Evolutionary conservation across 2,113 vertebrate genomes (phyloP).

Genomic region (Micronycteris hirsuta): DNA sequence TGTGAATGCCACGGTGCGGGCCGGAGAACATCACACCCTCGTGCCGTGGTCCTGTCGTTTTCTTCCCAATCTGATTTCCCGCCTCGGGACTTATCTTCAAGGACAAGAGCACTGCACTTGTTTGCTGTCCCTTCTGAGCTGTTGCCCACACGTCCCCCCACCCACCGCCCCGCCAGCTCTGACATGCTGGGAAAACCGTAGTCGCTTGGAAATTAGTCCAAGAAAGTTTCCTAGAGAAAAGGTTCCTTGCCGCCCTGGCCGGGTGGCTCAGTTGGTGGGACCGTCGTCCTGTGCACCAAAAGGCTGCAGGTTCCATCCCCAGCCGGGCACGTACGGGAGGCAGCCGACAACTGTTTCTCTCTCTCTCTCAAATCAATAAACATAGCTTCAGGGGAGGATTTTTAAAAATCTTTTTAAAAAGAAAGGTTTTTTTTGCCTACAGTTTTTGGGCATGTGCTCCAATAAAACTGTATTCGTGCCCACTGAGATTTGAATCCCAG

Average conservation of each 20-base stretch:
- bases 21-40: neutral
- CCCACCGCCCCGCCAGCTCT: no score
- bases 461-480: neutral
- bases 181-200: neutral
- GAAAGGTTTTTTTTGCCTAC: no score
- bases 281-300: no score
- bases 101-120: neutral
- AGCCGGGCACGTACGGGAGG: accelerated
- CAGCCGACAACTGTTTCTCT: no score
- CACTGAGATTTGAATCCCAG: neutral
- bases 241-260: no score
- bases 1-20: neutral
- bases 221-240: neutral
- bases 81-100: neutral
- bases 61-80: neutral
- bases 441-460: neutral
- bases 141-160: neutral
- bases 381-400: no score
- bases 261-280: no score
- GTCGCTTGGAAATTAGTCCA: neutral
- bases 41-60: neutral
- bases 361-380: no score
- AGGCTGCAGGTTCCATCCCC: no score
- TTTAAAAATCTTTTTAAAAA: no score
- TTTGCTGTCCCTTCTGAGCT: neutral